Conservation (phyloP, 2,888 invertebrate genomes). For the Heteromurus nitidus region DNA sequence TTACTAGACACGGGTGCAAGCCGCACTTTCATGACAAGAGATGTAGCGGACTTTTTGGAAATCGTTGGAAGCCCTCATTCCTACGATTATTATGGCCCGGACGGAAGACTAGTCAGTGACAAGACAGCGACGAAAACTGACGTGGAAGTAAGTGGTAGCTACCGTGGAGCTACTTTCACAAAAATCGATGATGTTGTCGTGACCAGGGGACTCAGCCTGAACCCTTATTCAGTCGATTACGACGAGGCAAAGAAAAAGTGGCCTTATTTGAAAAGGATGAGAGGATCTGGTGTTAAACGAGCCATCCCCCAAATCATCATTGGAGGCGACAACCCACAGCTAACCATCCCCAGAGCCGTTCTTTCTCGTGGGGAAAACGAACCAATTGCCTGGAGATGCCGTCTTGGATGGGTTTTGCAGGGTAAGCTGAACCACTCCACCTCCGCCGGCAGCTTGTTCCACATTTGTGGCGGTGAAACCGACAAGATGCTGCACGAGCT, state of each 20-base stretch:
- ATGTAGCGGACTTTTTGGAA: neutral
- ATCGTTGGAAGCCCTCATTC: neutral
- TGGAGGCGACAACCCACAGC: constrained; percentile 9
- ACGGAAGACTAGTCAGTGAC: neutral
- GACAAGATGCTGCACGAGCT: neutral
- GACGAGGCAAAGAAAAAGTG: constrained; percentile 5
- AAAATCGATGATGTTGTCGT: neutral
- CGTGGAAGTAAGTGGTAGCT: neutral
- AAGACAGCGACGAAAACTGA: neutral
- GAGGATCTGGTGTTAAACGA: neutral
- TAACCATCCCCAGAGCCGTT: neutral
- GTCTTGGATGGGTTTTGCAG: constrained; percentile 7
- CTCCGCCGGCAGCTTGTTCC: neutral
- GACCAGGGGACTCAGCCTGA: neutral
- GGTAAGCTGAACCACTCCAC: neutral
- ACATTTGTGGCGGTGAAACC: too few relatives aligned
- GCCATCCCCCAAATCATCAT: constrained; percentile 7
- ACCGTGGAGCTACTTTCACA: neutral
- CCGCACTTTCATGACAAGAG: neutral
- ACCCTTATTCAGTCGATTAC: constrained; percentile 19
- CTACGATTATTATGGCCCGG: neutral
- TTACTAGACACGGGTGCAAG: constrained; percentile 19
- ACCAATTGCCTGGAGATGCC: neutral
- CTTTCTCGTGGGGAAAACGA: neutral
- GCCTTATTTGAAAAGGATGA: neutral